Evolutionary conservation across 2,113 vertebrate genomes (phyloP).

Genomic region (Odocoileus virginianus): DNA sequence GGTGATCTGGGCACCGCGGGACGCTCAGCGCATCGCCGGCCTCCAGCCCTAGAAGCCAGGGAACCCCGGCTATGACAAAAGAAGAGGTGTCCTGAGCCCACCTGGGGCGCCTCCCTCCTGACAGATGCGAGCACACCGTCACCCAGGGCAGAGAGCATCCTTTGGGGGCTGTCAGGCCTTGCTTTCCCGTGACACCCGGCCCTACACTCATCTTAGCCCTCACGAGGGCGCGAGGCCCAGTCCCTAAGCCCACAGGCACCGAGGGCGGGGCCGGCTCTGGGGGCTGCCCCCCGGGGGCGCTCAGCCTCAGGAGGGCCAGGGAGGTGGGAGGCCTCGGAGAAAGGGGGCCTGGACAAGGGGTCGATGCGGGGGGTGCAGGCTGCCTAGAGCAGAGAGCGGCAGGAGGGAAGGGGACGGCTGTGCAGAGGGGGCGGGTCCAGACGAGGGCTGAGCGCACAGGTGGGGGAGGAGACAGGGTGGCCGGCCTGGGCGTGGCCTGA

Average conservation of each 20-base stretch:
- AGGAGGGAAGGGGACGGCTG: not conserved
- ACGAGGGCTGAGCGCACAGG: rapidly evolving
- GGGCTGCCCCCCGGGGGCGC: not conserved
- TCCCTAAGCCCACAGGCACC: not conserved
- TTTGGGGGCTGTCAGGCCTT: not conserved
- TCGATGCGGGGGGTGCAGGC: not conserved
- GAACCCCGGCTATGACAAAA: not conserved
- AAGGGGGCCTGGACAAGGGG: not conserved
- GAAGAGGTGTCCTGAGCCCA: rapidly evolving
- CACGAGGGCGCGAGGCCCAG: rapidly evolving
- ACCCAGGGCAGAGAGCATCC: rapidly evolving
- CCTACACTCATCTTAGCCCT: not conserved
- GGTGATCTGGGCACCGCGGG: rapidly evolving
- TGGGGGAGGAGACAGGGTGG: not conserved
- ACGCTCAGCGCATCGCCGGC: rapidly evolving
- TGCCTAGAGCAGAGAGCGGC: rapidly evolving
- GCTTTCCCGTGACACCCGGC: rapidly evolving
- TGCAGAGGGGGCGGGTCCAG: not conserved
- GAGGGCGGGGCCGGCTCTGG: rapidly evolving
- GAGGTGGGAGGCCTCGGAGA: not conserved
- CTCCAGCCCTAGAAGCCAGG: not conserved
- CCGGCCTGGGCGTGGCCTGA: not conserved
- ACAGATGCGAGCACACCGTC: rapidly evolving
- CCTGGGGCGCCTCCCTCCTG: not conserved
- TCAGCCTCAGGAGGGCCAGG: not conserved